Evolutionary conservation across 2,113 vertebrate genomes (phyloP).

Genomic region (Suricata suricatta): DNA sequence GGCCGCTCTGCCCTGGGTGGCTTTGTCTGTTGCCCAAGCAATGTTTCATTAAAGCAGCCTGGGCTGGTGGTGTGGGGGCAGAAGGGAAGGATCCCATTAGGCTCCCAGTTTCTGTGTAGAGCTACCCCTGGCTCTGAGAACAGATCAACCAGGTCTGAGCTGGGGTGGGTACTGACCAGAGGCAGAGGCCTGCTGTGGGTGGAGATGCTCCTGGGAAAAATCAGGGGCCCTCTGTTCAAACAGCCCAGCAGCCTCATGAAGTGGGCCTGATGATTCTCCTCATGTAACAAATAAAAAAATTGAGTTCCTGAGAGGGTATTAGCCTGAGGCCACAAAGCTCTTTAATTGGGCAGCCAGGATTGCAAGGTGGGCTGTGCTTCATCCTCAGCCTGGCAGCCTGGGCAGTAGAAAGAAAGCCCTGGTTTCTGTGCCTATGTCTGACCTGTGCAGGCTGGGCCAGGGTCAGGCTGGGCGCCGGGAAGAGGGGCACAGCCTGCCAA

Average conservation of each 20-base stretch:
- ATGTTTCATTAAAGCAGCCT: slow-evolving; percentile 53
- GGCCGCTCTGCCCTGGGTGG: slow-evolving; percentile 36
- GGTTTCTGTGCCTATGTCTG: neutral
- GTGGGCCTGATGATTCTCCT: neutral
- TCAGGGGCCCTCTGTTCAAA: neutral
- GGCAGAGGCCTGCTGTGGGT: neutral
- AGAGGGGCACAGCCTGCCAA: neutral
- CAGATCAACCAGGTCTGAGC: neutral
- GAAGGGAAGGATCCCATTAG: neutral
- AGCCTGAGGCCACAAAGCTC: neutral
- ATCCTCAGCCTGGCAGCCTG: neutral
- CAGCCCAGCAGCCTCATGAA: neutral
- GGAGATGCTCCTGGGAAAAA: neutral
- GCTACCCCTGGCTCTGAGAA: neutral
- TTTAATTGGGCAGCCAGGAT: neutral
- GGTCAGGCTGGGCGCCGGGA: neutral
- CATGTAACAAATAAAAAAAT: neutral
- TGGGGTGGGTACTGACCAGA: neutral
- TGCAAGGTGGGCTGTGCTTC: neutral
- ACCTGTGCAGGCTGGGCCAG: neutral
- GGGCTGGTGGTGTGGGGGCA: neutral
- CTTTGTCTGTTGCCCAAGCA: slow-evolving; percentile 69
- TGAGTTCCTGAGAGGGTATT: neutral
- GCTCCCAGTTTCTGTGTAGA: neutral
- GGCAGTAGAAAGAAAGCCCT: neutral